phyloP scores from a whole-genome alignment of 2,113 vertebrate genomes.

The Daphoenositta chrysoptera region DNA sequence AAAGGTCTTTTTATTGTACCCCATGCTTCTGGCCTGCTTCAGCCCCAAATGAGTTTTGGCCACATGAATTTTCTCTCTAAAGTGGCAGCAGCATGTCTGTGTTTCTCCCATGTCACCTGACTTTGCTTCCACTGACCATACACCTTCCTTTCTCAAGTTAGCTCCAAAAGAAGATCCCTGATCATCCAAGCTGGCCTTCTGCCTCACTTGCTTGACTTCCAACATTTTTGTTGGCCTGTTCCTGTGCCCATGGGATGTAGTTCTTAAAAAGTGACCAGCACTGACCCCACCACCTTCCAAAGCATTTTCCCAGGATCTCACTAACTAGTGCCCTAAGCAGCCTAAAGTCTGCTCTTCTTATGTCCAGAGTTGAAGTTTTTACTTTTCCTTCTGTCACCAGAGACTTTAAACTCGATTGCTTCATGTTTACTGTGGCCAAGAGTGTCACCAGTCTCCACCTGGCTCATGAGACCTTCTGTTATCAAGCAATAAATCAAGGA shows the following conservation, averaged over 20 bases:
- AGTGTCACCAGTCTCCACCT: too few relatives aligned
- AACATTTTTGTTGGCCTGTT: not conserved
- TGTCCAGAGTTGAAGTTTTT: not conserved
- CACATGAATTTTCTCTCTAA: not conserved
- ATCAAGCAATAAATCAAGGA: not conserved
- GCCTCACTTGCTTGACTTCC: not conserved
- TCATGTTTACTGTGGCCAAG: not conserved
- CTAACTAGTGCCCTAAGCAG: not conserved
- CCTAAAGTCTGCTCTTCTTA: not conserved
- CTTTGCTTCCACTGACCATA: not conserved
- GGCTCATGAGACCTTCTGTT: not conserved
- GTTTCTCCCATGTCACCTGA: not conserved
- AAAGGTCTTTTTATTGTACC: not conserved
- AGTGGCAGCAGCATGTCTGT: not conserved
- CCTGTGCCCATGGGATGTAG: fast-evolving
- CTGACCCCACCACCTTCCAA: not conserved
- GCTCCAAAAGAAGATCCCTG: not conserved
- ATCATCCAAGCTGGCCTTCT: not conserved
- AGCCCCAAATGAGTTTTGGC: not conserved
- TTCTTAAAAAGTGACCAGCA: not conserved
- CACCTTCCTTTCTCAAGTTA: not conserved
- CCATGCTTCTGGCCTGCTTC: fast-evolving
- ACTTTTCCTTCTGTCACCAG: not conserved
- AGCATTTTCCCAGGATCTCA: not conserved
- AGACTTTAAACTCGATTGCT: not conserved